Conservation (phyloP, 2,113 vertebrate genomes). For the Erythrolamprus reginae region DNA sequence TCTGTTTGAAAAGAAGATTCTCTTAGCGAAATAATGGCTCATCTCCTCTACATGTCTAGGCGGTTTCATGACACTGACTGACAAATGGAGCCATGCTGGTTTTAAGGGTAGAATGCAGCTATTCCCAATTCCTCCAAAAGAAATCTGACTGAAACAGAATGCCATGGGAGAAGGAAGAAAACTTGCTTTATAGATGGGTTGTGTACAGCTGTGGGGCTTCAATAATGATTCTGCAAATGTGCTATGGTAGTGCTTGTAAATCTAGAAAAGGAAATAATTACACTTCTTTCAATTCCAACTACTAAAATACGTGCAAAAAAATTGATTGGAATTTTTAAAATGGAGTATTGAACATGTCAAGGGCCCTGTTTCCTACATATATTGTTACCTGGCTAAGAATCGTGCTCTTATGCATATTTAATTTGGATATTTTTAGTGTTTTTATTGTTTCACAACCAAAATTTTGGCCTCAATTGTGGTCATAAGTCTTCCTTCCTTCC, state of each 20-base stretch:
- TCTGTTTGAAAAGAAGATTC: neutral
- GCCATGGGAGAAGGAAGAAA: slow-evolving; percentile 54
- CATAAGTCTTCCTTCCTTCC: too few relatives aligned
- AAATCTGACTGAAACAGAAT: slow-evolving; percentile 51
- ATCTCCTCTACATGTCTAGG: neutral
- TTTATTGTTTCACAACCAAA: neutral
- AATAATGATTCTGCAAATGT: slow-evolving; percentile 35
- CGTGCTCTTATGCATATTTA: neutral
- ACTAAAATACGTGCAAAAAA: neutral
- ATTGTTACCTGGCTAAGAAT: neutral
- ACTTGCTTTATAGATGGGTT: slow-evolving; percentile 41
- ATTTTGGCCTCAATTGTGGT: too few relatives aligned
- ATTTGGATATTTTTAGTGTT: neutral
- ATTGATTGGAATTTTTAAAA: neutral
- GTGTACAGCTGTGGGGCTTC: slow-evolving; percentile 28
- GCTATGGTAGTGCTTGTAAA: neutral
- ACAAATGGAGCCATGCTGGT: slow-evolving; percentile 47
- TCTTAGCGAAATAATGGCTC: slow-evolving; percentile 3
- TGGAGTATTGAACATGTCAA: neutral
- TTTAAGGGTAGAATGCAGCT: slow-evolving; percentile 45
- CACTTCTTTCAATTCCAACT: slow-evolving; percentile 28
- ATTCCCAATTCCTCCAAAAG: slow-evolving; percentile 50
- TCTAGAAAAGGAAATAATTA: slow-evolving; percentile 9
- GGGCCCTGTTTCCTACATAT: neutral
- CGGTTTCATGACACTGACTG: slow-evolving; percentile 4